Conservation (phyloP, 2,113 vertebrate genomes). For the Octodon degus region DNA sequence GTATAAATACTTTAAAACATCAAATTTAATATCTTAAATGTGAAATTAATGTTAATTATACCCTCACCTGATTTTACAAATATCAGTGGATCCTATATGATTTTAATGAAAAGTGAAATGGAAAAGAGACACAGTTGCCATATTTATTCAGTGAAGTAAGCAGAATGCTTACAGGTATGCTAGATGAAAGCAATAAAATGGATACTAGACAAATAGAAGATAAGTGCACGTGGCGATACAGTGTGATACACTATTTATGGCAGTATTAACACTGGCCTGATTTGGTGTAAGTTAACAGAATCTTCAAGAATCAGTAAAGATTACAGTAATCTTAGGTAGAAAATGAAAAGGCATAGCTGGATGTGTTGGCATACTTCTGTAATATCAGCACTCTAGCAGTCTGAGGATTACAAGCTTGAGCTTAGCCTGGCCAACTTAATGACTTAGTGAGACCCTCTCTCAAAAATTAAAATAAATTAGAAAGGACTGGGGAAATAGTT, state of each 20-base stretch:
- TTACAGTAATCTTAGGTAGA: background rate
- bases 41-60: background rate
- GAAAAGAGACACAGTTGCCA: background rate
- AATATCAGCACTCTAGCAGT: background rate
- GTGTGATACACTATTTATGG: background rate
- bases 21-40: background rate
- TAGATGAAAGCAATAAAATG: background rate
- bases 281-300: background rate
- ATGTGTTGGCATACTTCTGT: too few species aligned
- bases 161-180: background rate
- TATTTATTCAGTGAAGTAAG: background rate
- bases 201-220: background rate
- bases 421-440: background rate
- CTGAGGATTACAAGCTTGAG: background rate
- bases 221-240: background rate
- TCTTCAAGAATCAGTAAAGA: background rate
- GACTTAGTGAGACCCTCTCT: background rate
- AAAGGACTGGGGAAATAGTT: background rate
- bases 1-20: background rate
- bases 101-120: background rate
- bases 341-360: background rate
- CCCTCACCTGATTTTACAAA: background rate
- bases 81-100: background rate
- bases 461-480: background rate
- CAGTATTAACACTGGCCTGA: background rate